Percentiles rank a stretch among this genome's conserved stretches.
These are phyloP conservation scores for Scolopax bukidnonensis DNA, from an alignment of 2,797 vertebrate genomes.

Conservation along the genomic window DNA sequence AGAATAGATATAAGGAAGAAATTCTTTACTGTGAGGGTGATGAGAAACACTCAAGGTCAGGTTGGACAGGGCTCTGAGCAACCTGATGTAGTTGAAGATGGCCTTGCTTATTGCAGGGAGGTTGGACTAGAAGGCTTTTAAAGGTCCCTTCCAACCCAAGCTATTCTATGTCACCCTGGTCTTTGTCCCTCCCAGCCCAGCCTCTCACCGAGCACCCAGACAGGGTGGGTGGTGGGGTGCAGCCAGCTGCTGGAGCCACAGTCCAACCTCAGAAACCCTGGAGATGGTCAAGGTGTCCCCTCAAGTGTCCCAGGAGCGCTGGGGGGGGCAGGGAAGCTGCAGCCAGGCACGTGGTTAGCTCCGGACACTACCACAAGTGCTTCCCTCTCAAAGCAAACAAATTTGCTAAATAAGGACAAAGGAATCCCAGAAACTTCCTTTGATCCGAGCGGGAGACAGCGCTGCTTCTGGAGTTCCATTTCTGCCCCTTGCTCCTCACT, in stretches of 20 bases:
- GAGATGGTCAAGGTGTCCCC: not conserved
- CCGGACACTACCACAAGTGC: not conserved
- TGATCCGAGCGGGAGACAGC: not conserved
- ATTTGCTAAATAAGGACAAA: not conserved
- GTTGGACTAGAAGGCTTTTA: not conserved
- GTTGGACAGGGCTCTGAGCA: not conserved
- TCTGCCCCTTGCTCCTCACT: not conserved
- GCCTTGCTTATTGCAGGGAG: not conserved
- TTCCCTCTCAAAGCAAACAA: slow-evolving; percentile 11
- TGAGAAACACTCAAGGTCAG: not conserved
- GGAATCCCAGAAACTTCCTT: slow-evolving; percentile 12
- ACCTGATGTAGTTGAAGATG: not conserved
- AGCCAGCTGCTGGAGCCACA: rapidly evolving
- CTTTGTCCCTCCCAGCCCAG: not conserved
- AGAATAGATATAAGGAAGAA: not conserved
- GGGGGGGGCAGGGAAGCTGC: not conserved
- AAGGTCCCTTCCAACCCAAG: not conserved
- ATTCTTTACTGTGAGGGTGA: not conserved
- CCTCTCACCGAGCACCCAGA: rapidly evolving
- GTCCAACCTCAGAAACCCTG: not conserved
- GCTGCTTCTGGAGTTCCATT: not conserved
- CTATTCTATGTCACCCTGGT: not conserved
- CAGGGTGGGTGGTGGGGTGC: not conserved
- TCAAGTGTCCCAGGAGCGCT: rapidly evolving
- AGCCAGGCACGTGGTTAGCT: not conserved